Percentiles rank a stretch among this genome's conserved stretches.
Evolutionary conservation across 2,888 invertebrate genomes (phyloP).

Genomic region (Phania funesta): DNA sequence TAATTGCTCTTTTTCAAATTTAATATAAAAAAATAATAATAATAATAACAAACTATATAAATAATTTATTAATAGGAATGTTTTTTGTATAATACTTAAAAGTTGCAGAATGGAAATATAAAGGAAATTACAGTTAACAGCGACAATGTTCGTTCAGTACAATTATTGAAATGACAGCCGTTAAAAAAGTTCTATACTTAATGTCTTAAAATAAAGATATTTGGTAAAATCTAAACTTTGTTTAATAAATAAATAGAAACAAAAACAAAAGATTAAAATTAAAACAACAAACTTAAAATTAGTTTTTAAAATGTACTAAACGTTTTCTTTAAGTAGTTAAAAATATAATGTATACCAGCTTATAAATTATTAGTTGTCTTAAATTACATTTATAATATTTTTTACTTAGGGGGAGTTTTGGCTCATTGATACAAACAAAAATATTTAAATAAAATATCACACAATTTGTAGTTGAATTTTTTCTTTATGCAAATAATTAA

Average conservation of each 20-base stretch:
- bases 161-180: slow-evolving; percentile 22
- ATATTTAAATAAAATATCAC: slow-evolving; percentile 54
- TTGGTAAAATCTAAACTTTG: slow-evolving; percentile 23
- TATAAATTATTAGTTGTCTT: slow-evolving; percentile 13
- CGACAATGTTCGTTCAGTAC: slow-evolving; percentile 10
- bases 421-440: slow-evolving; percentile 13
- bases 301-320: slow-evolving; percentile 11
- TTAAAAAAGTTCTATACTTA: neutral
- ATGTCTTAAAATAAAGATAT: slow-evolving; percentile 6
- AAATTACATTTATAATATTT: slow-evolving; percentile 23
- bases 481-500: slow-evolving; percentile 16
- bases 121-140: neutral
- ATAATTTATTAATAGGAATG: slow-evolving; percentile 51
- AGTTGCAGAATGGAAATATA: slow-evolving; percentile 36
- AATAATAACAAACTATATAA: neutral
- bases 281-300: slow-evolving; percentile 10
- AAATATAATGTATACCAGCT: slow-evolving; percentile 1
- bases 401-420: slow-evolving; percentile 4
- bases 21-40: slow-evolving; percentile 32
- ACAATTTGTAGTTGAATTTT: slow-evolving; percentile 30
- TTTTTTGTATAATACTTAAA: slow-evolving; percentile 48
- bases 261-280: slow-evolving; percentile 19
- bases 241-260: neutral
- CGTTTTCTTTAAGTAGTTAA: slow-evolving; percentile 37
- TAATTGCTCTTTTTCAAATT: slow-evolving; percentile 15